Conservation (phyloP, 2,113 vertebrate genomes). For the Ictalurus punctatus region DNA sequence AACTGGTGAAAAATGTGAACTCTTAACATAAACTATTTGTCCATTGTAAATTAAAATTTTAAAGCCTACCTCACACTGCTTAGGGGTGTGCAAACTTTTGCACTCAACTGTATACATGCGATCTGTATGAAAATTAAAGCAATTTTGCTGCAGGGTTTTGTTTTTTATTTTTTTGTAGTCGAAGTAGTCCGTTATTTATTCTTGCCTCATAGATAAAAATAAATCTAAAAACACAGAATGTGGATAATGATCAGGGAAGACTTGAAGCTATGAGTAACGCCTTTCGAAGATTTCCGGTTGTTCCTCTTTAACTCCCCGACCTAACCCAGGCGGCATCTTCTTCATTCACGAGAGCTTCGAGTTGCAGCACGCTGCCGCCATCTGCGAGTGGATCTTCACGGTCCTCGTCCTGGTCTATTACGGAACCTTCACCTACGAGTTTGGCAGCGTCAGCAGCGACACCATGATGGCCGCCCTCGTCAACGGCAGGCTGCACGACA, state of each 20-base stretch:
- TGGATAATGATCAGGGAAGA: not conserved
- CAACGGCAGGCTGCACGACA: conserved; percentile 59
- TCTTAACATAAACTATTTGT: not conserved
- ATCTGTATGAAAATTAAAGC: not conserved
- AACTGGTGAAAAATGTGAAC: not conserved
- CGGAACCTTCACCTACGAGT: conserved; percentile 90
- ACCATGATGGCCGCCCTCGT: conserved; percentile 84
- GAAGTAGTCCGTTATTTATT: not conserved
- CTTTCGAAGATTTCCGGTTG: not conserved
- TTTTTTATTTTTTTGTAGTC: not conserved
- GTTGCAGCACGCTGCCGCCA: conserved; percentile 85
- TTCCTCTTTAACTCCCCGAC: conserved; percentile 65
- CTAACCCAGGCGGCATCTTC: conserved; percentile 77
- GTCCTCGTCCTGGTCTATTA: conserved; percentile 88
- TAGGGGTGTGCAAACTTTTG: not conserved
- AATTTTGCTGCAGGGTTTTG: not conserved
- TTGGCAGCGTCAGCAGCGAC: conserved; percentile 82
- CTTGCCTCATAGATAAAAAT: not conserved
- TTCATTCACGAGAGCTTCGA: conserved; percentile 85
- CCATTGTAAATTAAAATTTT: not conserved
- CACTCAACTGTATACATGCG: not conserved
- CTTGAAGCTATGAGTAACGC: not conserved
- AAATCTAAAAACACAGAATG: not conserved
- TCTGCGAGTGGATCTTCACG: conserved; percentile 90
- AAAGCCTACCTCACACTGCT: not conserved